Percentiles rank a stretch among this genome's conserved stretches.
Evolutionary conservation across 2,888 invertebrate genomes (phyloP).

Genomic region (Choristoneura rosaceana): DNA sequence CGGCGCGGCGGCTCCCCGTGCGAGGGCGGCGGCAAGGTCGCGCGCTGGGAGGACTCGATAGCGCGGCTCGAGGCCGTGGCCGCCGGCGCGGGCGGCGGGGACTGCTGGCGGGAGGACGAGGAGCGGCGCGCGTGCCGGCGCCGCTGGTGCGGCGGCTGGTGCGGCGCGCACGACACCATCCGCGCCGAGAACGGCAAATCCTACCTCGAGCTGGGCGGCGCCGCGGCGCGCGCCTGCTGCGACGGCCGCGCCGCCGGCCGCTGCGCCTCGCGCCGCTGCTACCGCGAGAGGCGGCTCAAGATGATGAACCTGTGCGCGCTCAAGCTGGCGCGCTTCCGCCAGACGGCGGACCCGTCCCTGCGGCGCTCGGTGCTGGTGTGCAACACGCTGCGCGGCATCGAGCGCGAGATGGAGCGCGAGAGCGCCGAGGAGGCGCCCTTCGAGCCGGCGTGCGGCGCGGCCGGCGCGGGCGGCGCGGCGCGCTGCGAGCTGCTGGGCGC

Average conservation of each 20-base stretch:
- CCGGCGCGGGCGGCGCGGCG: conserved; percentile 67
- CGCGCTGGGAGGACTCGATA: conserved; percentile 83
- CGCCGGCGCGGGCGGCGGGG: conserved; percentile 87
- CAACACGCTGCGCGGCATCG: conserved; percentile 95
- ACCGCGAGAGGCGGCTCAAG: conserved; percentile 93
- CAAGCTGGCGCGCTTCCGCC: conserved; percentile 94
- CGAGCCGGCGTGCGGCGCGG: conserved; percentile 76
- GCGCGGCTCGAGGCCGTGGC: conserved; percentile 84
- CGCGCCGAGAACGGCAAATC: conserved; percentile 96
- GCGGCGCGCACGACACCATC: conserved; percentile 91
- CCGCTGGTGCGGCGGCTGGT: conserved; percentile 85
- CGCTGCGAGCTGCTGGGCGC: conserved; percentile 86
- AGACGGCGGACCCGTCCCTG: conserved; percentile 95
- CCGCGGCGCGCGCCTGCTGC: conserved; percentile 91
- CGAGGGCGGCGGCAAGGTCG: conserved; percentile 82
- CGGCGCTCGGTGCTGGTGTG: conserved; percentile 96
- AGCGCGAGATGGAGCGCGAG: conserved; percentile 94
- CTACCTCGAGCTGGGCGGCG: conserved; percentile 93
- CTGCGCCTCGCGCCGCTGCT: conserved; percentile 93
- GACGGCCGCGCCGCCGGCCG: conserved; percentile 90
- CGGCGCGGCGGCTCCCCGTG: conserved; percentile 81
- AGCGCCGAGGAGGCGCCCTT: conserved; percentile 84
- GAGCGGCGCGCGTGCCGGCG: conserved; percentile 83
- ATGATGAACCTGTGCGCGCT: conserved; percentile 97
- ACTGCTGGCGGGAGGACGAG: conserved; percentile 85